Evolutionary conservation across 2,113 vertebrate species (phyloP), one percentile per base, ranked within the genome.

Genomic region (Myrmophylax atrothorax): DNA sequence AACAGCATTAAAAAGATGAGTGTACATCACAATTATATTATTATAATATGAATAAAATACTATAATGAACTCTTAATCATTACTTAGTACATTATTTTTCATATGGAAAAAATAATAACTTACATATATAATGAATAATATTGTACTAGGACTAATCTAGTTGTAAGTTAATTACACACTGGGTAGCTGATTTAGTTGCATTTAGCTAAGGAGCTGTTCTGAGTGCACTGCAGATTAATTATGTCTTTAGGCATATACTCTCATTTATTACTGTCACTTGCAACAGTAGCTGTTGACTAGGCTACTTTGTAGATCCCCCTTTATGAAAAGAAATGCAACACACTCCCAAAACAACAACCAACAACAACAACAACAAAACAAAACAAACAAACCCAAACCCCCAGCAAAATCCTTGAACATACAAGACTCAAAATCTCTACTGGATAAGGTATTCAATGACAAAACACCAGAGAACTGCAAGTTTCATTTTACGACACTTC

Each of bases 141-240:
- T 77, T 97, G 94, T 84, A 96, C 80, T 93, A 97, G 81, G 69
- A 84, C 79, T 97, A 97, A 97, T 97, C 94, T 3, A 90, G 75
- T 72, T 92, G 50, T 96, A 97, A 97, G 94, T 97, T 97, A 98
- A 98, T 98, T 98, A 98, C 75, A 96, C 72, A 96, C 93, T 92
- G 70, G 92, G 96, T 83, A 97, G 96, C 95, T 97, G 96, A 97
- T 96, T 97, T 94, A 97, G 96, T 96, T 97, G 95, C 95, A 97
- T 97, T 97, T 97, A 97, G 97, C 93, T 97, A 97, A 97, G 95
- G 89, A 97, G 94, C 53, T 84, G 55, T 94, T 97, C 86, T 7
- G 17, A 96, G 90, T 86, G 92, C 94, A 84, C 2, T 97, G 80
- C 74, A 91, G 88, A 98, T 97, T 97, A 97, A 97, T 97, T 97